phyloP scores from a whole-genome alignment of 2,113 vertebrate species.

The Engystomops pustulosus region DNA sequence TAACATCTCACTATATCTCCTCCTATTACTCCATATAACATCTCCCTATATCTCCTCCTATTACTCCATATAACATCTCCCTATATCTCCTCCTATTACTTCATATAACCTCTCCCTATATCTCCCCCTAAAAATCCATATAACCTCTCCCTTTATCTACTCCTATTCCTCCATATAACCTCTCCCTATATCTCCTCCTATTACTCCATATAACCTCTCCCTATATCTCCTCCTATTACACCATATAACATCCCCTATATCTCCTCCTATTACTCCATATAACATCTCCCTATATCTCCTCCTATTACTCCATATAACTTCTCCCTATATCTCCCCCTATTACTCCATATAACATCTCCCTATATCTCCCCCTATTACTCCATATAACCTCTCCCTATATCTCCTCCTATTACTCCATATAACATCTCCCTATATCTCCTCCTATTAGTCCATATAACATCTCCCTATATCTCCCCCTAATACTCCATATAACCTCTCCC shows the following conservation, averaged over 20 bases:
- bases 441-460: slow-evolving; percentile 1
- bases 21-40: slow-evolving; percentile 15
- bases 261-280: slow-evolving; percentile 18
- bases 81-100: slow-evolving; percentile 9
- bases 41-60: slow-evolving; percentile 6
- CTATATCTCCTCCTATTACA: slow-evolving; percentile 11
- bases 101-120: background rate
- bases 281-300: slow-evolving; percentile 2
- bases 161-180: slow-evolving; percentile 1
- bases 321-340: background rate
- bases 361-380: slow-evolving; percentile 7
- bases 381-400: slow-evolving; percentile 5
- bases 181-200: slow-evolving; percentile 13
- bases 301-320: slow-evolving; percentile 6
- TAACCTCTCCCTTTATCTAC: background rate
- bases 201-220: slow-evolving; percentile 1
- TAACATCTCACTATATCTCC: slow-evolving; percentile 5
- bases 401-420: slow-evolving; percentile 12
- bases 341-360: background rate
- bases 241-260: background rate
- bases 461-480: background rate
- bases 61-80: background rate
- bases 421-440: slow-evolving; percentile 2
- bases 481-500: background rate
- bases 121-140: background rate